phyloP scores from a whole-genome alignment of 2,888 invertebrate species.

The Limnephilus auricula region DNA sequence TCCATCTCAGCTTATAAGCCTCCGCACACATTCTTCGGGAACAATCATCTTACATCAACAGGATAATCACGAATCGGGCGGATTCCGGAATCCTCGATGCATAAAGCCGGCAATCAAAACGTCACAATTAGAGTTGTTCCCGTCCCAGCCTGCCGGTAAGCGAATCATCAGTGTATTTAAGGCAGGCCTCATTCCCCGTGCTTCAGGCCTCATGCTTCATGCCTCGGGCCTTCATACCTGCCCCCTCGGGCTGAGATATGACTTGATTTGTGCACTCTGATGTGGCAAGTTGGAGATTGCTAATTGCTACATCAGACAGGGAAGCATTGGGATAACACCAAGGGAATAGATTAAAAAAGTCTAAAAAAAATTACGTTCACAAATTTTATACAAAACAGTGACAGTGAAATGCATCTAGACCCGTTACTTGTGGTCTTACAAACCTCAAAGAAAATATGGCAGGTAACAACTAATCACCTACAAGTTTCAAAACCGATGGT shows the following conservation, averaged over 20 bases:
- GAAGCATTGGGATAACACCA: background rate
- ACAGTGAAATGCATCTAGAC: no score
- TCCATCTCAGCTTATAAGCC: background rate
- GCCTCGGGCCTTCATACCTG: background rate
- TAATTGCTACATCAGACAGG: constrained; percentile 23
- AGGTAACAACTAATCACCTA: no score
- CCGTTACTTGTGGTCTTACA: no score
- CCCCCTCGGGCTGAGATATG: constrained; percentile 29
- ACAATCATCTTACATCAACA: background rate
- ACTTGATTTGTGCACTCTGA: constrained; percentile 44
- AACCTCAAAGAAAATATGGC: no score
- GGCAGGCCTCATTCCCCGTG: background rate
- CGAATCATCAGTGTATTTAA: background rate
- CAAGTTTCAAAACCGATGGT: no score
- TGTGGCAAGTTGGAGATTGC: constrained; percentile 13
- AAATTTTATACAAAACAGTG: no score
- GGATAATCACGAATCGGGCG: background rate
- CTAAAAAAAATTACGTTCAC: background rate
- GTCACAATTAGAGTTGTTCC: background rate
- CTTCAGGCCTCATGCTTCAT: background rate
- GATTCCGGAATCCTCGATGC: background rate
- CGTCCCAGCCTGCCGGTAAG: background rate
- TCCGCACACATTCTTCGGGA: background rate
- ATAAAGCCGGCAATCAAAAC: background rate
- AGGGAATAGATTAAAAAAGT: background rate